A percentile compares a stretch with the other conserved stretches of the same genome.
phyloP scores from a whole-genome alignment of 2,888 invertebrate genomes.

The Agriotes lineatus region DNA sequence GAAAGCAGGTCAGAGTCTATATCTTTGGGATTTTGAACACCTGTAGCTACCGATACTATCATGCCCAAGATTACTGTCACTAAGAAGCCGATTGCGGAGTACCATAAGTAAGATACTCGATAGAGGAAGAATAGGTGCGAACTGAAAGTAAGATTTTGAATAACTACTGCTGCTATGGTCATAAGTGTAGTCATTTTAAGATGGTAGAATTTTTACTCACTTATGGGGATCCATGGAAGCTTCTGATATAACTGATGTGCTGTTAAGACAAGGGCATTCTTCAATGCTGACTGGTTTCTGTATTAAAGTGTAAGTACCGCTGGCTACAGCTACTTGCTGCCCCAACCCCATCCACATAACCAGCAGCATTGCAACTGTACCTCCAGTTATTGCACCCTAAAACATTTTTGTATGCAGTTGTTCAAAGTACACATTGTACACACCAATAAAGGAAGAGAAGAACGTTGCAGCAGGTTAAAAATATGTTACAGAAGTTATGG shows the following conservation, averaged over 20 bases:
- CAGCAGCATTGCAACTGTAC: conserved; percentile 71
- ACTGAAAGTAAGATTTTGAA: too few relatives aligned
- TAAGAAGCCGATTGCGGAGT: conserved; percentile 84
- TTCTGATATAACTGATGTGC: neutral
- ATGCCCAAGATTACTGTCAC: conserved; percentile 81
- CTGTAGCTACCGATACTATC: conserved; percentile 77
- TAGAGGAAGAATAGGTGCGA: conserved; percentile 68
- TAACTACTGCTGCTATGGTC: too few relatives aligned
- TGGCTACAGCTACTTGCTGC: conserved; percentile 72
- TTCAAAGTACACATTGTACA: too few relatives aligned
- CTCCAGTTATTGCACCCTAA: conserved; percentile 77
- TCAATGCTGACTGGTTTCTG: conserved; percentile 68
- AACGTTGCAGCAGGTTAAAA: too few relatives aligned
- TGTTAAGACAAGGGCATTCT: conserved; percentile 64
- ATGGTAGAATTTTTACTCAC: neutral
- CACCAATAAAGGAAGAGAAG: too few relatives aligned
- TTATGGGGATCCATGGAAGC: neutral
- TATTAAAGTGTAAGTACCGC: conserved; percentile 62
- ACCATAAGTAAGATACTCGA: conserved; percentile 91
- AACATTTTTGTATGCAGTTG: too few relatives aligned
- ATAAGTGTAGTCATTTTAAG: neutral
- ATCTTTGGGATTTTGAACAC: conserved; percentile 72
- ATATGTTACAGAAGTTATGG: too few relatives aligned
- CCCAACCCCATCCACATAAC: conserved; percentile 77
- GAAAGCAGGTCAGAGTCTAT: conserved; percentile 78